Conservation (phyloP, 2,113 vertebrate genomes). For the Cygnus atratus region DNA sequence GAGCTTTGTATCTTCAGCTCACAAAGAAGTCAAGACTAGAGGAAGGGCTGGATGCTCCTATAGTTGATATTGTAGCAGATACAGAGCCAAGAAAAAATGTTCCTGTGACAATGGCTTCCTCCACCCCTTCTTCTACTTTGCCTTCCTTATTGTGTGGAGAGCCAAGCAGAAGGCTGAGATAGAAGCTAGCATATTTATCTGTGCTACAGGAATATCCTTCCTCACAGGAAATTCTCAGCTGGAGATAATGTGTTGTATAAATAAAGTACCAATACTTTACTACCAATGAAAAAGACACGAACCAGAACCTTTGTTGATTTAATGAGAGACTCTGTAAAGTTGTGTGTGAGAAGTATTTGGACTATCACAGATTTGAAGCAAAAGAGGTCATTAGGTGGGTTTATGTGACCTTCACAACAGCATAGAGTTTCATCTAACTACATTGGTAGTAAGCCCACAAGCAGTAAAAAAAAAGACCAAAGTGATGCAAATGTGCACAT, state of each 20-base stretch:
- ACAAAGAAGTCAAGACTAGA: not conserved
- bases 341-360: not conserved
- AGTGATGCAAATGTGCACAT: not conserved
- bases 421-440: not conserved
- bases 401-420: not conserved
- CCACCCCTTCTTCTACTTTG: not conserved
- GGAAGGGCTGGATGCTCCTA: not conserved
- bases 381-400: not conserved
- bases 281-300: not conserved
- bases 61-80: not conserved
- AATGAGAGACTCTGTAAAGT: not conserved
- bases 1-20: not conserved
- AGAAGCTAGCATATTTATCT: not conserved
- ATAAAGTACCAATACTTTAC: not conserved
- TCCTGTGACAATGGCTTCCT: not conserved
- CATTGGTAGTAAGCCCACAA: not conserved
- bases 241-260: not conserved
- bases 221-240: not conserved
- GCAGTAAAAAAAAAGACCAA: not conserved
- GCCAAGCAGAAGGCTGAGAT: not conserved
- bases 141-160: not conserved
- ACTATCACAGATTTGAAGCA: not conserved
- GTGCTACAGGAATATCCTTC: not conserved
- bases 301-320: not conserved
- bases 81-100: not conserved